A percentile compares a stretch with the other conserved stretches of the same genome.
Evolutionary conservation across 2,113 vertebrate species (phyloP).

Genomic region (Panthera uncia): DNA sequence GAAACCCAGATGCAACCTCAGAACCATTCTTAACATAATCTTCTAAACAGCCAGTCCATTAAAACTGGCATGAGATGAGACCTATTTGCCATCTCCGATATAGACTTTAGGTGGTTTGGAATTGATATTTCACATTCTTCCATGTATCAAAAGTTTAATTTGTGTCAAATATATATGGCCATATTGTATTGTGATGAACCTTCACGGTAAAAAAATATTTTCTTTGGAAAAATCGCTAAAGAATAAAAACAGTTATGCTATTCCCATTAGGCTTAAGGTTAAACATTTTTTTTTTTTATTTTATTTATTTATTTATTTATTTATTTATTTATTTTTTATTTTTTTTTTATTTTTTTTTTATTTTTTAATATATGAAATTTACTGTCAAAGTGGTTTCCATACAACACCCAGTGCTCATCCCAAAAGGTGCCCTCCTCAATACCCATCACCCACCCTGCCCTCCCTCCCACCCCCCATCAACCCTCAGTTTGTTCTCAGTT

Average conservation of each 20-base stretch:
- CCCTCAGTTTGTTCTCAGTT: too few species aligned
- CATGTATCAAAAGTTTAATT: conserved; percentile 19
- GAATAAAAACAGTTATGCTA: neutral
- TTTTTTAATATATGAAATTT: too few species aligned
- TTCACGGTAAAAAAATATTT: conserved; percentile 8
- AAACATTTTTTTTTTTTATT: too few species aligned
- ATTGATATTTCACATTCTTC: conserved; percentile 35
- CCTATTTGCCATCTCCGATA: neutral
- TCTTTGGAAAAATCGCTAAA: conserved; percentile 8
- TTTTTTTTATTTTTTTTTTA: too few species aligned
- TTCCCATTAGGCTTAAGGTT: neutral
- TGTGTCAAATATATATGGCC: neutral
- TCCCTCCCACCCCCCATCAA: too few species aligned
- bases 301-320: too few species aligned
- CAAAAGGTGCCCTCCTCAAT: too few species aligned
- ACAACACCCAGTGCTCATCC: too few species aligned
- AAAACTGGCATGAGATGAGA: neutral
- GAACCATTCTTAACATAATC: neutral
- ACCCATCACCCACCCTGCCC: too few species aligned
- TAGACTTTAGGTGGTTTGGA: conserved; percentile 6
- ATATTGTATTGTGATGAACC: neutral
- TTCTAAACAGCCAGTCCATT: neutral
- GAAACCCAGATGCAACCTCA: neutral
- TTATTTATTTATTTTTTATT: too few species aligned
- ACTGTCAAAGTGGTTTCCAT: too few species aligned